These are phyloP conservation scores for Altica lythri DNA, from an alignment of 2,888 invertebrate genomes.

Conservation along the genomic window DNA sequence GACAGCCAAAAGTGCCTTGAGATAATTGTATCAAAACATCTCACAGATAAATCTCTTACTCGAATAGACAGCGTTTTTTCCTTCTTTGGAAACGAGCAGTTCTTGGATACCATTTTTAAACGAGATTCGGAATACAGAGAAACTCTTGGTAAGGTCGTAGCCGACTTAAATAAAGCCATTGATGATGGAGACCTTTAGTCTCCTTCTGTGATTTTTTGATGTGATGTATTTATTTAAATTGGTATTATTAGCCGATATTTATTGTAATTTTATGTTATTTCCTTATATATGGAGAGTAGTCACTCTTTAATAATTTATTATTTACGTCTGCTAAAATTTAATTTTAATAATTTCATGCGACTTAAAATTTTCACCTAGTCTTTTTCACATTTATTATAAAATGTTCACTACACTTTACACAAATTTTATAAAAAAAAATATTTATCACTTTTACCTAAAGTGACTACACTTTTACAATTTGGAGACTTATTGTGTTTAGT, in stretches of 20 bases:
- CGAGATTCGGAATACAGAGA: constrained; percentile 67
- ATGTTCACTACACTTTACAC: no score
- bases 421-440: no score
- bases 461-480: no score
- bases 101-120: constrained; percentile 69
- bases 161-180: constrained; percentile 69
- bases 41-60: constrained; percentile 82
- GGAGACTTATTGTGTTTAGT: no score
- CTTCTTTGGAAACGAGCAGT: constrained; percentile 66
- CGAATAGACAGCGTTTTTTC: constrained; percentile 79
- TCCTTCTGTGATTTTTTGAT: constrained; percentile 25
- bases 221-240: constrained; percentile 27
- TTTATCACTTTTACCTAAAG: no score
- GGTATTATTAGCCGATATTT: constrained; percentile 11
- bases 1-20: constrained; percentile 80
- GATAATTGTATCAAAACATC: constrained; percentile 75
- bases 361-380: no score
- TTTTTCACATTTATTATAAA: no score
- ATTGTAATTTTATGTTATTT: no score
- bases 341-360: no score
- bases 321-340: no score
- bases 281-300: no score
- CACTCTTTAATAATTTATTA: no score
- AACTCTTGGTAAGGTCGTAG: constrained; percentile 66
- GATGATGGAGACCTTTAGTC: constrained; percentile 65